phyloP scores from a whole-genome alignment of 2,113 vertebrate species.

The Mirza zaza region DNA sequence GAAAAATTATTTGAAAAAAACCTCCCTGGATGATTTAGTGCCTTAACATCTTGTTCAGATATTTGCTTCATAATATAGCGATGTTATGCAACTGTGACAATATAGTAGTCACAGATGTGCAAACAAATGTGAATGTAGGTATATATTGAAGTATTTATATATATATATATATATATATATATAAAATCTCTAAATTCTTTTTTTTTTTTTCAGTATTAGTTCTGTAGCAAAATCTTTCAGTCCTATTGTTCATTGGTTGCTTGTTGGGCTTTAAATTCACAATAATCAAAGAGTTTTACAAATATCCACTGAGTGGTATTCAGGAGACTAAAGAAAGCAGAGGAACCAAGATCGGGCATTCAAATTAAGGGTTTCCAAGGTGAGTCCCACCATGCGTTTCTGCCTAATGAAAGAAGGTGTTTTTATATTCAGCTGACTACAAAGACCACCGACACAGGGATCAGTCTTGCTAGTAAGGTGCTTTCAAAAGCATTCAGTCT shows the following conservation, averaged over 20 bases:
- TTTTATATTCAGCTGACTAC: conserved; percentile 20
- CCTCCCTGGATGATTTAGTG: background rate
- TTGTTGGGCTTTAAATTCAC: background rate
- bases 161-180: background rate
- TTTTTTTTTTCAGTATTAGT: background rate
- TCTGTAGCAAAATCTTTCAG: background rate
- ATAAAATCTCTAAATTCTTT: background rate
- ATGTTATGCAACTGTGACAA: background rate
- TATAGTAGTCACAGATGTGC: background rate
- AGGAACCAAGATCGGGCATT: background rate
- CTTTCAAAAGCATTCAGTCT: conserved; percentile 50
- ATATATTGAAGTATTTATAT: background rate
- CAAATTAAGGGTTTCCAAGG: background rate
- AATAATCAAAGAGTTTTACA: conserved; percentile 17
- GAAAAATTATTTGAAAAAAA: conserved; percentile 50
- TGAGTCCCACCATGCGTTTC: background rate
- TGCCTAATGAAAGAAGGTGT: conserved; percentile 24
- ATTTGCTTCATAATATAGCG: conserved; percentile 1
- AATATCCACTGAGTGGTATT: background rate
- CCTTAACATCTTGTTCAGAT: conserved; percentile 45
- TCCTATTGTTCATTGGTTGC: background rate
- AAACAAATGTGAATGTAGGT: background rate
- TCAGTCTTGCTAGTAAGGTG: background rate
- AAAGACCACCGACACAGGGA: conserved; percentile 8
- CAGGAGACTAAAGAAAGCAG: background rate